Evolutionary conservation across 2,888 invertebrate genomes (phyloP).

Genomic region (Oligia latruncula): DNA sequence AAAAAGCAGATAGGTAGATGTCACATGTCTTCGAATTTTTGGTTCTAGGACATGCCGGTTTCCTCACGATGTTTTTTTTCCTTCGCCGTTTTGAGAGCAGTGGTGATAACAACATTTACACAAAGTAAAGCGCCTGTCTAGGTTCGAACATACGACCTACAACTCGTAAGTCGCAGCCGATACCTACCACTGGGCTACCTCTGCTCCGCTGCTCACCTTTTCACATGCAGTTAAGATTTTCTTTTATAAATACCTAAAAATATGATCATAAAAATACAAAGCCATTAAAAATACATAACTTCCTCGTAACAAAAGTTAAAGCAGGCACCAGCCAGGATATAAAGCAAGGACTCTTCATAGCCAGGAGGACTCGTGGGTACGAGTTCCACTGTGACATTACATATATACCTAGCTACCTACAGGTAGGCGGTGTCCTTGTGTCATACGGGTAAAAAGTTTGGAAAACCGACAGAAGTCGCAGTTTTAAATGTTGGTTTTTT

Average conservation of each 20-base stretch:
- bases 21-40: too few species aligned
- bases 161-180: too few species aligned
- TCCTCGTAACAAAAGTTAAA: slow-evolving; percentile 5
- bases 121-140: too few species aligned
- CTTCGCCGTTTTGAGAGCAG: too few species aligned
- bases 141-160: too few species aligned
- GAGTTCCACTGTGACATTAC: slow-evolving; percentile 40
- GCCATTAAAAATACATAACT: slow-evolving; percentile 10
- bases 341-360: slow-evolving; percentile 37
- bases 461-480: background rate
- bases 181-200: too few species aligned
- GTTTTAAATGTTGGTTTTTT: background rate
- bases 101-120: too few species aligned
- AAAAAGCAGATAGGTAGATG: too few species aligned
- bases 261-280: background rate
- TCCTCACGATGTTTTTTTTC: too few species aligned
- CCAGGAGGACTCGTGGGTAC: slow-evolving; percentile 38
- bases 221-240: too few species aligned
- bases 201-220: too few species aligned
- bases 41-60: too few species aligned
- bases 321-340: slow-evolving; percentile 13
- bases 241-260: background rate
- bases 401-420: slow-evolving; percentile 4
- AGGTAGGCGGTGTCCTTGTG: slow-evolving; percentile 15
- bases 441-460: slow-evolving; percentile 17